These are phyloP conservation scores for Scaptomyza caliginosa DNA, from an alignment of 2,888 invertebrate genomes.

Conservation along the genomic window DNA sequence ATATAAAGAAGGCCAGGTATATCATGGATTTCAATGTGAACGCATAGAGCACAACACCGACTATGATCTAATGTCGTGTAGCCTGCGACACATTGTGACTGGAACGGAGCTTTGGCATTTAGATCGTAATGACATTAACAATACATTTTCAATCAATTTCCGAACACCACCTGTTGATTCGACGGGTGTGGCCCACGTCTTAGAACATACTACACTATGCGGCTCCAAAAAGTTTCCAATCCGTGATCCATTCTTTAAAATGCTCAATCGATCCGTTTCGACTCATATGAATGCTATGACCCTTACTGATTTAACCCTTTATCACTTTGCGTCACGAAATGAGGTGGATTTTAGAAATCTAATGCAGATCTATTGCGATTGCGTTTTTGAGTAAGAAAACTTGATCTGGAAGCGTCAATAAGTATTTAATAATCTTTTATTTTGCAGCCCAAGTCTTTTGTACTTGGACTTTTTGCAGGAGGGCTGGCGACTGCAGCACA, in stretches of 20 bases:
- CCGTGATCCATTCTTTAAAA: conserved; percentile 97
- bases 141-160: conserved; percentile 95
- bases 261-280: conserved; percentile 95
- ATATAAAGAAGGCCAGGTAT: conserved; percentile 75
- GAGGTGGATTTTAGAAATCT: conserved; percentile 92
- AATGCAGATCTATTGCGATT: conserved; percentile 95
- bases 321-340: conserved; percentile 97
- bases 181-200: conserved; percentile 95
- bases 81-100: conserved; percentile 90
- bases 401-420: too few relatives aligned
- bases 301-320: conserved; percentile 94
- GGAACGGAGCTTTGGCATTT: conserved; percentile 95
- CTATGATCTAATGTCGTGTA: conserved; percentile 91
- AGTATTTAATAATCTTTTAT: background rate
- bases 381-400: conserved; percentile 88
- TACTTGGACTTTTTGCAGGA: conserved; percentile 95
- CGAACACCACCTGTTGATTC: conserved; percentile 96
- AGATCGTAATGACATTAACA: conserved; percentile 93
- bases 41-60: conserved; percentile 90
- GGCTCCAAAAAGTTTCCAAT: conserved; percentile 95
- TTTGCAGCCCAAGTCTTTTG: conserved; percentile 88
- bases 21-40: conserved; percentile 89
- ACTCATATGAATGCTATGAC: conserved; percentile 99
- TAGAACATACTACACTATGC: conserved; percentile 96
- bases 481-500: conserved; percentile 96